Evolutionary conservation across 2,113 vertebrate genomes (phyloP).

Genomic region (Tetrao urogallus): DNA sequence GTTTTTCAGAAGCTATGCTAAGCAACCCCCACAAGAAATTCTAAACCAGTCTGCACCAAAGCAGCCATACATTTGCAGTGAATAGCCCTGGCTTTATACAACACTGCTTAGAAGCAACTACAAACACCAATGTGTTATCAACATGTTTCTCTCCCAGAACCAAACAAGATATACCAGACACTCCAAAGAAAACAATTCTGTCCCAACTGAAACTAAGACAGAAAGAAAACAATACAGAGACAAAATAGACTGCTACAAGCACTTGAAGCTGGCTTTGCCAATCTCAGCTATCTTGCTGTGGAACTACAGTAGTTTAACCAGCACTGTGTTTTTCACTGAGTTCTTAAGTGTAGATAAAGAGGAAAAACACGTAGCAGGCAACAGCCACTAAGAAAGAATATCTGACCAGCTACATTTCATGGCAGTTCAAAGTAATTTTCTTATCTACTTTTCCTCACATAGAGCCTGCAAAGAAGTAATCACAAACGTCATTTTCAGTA

Average conservation of each 20-base stretch:
- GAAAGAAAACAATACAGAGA: background rate
- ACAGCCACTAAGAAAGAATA: background rate
- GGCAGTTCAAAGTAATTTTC: background rate
- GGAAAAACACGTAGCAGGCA: background rate
- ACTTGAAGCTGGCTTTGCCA: background rate
- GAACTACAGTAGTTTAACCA: background rate
- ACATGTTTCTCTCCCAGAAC: too few species aligned
- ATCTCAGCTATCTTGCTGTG: rapidly evolving
- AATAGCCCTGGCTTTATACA: too few species aligned
- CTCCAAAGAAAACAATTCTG: too few species aligned
- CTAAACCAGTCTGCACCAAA: background rate
- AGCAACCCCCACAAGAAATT: background rate
- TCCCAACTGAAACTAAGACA: too few species aligned
- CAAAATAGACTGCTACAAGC: background rate
- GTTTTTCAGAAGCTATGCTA: background rate
- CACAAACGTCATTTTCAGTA: background rate
- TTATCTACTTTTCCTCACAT: background rate
- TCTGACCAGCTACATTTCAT: background rate
- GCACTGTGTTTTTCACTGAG: background rate
- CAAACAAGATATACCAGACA: too few species aligned
- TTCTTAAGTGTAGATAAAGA: background rate
- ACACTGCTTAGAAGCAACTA: too few species aligned
- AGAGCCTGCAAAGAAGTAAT: background rate
- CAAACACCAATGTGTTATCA: too few species aligned
- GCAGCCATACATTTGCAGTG: background rate